These are phyloP conservation scores for Xyrichtys novacula DNA, from an alignment of 2,797 vertebrate genomes.

Conservation along the genomic window DNA sequence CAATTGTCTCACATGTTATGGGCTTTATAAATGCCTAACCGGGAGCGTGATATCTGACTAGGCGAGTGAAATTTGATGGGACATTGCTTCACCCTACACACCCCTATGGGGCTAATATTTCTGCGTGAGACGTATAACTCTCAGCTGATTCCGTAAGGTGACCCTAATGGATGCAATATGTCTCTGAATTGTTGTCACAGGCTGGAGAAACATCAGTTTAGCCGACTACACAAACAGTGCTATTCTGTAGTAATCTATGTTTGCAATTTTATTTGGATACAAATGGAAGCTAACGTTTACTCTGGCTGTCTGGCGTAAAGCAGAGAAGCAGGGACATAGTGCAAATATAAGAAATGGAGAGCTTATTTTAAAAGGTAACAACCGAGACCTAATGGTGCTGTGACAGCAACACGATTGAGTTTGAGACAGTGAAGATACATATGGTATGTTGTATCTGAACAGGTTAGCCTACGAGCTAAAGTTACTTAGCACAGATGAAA, in stretches of 20 bases:
- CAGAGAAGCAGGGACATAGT: no score
- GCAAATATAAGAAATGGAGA: no score
- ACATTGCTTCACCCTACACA: conserved; percentile 17
- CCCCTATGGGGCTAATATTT: conserved; percentile 37
- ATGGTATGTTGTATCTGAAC: no score
- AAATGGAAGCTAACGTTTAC: not conserved
- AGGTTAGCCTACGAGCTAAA: no score
- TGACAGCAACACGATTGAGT: no score
- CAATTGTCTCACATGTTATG: conserved; percentile 31
- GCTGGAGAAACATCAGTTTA: conserved; percentile 1
- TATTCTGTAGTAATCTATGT: not conserved
- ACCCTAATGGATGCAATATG: not conserved
- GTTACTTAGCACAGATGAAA: no score
- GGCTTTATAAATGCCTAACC: conserved; percentile 39
- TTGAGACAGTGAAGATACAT: no score
- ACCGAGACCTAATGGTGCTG: no score
- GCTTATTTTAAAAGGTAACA: no score
- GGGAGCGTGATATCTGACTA: conserved; percentile 53
- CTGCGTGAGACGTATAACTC: conserved; percentile 17
- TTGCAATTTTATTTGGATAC: not conserved
- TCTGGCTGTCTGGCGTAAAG: no score
- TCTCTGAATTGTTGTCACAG: conserved; percentile 7
- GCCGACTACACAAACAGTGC: not conserved
- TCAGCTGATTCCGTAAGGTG: not conserved
- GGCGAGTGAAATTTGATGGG: conserved; percentile 48